These are phyloP conservation scores for Brevimyrus niger DNA, from an alignment of 2,113 vertebrate species.

Conservation along the genomic window DNA sequence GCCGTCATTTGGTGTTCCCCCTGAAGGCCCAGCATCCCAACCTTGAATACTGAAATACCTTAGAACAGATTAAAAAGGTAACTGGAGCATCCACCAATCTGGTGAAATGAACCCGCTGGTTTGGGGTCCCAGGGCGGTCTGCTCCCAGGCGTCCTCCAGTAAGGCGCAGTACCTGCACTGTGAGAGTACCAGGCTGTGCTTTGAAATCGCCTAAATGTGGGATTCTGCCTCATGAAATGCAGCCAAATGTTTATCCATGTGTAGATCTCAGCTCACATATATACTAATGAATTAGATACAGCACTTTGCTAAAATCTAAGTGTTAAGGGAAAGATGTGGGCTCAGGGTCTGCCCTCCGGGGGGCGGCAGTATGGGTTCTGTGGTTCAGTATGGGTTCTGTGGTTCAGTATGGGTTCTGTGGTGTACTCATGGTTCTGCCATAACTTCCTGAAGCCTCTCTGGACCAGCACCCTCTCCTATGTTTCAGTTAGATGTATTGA, in stretches of 20 bases:
- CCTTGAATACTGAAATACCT: background rate
- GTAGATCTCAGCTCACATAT: background rate
- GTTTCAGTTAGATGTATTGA: slow-evolving; percentile 26
- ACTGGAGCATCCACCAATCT: background rate
- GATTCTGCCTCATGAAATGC: background rate
- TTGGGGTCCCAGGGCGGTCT: background rate
- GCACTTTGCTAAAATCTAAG: background rate
- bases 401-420: background rate
- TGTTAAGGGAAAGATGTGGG: background rate
- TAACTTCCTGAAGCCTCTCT: background rate
- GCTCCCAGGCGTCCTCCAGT: background rate
- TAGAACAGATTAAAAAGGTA: background rate
- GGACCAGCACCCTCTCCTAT: background rate
- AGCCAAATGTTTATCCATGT: background rate
- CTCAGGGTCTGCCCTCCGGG: background rate
- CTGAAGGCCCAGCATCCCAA: background rate
- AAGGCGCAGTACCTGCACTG: background rate
- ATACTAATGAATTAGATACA: background rate
- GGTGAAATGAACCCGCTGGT: background rate
- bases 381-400: background rate
- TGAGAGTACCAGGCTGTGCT: background rate
- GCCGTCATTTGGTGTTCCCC: background rate
- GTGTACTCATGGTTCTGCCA: background rate
- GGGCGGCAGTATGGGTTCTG: background rate
- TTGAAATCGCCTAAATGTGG: background rate